Evolutionary conservation across 2,797 vertebrate genomes (phyloP).

Genomic region (Mareca strepera): DNA sequence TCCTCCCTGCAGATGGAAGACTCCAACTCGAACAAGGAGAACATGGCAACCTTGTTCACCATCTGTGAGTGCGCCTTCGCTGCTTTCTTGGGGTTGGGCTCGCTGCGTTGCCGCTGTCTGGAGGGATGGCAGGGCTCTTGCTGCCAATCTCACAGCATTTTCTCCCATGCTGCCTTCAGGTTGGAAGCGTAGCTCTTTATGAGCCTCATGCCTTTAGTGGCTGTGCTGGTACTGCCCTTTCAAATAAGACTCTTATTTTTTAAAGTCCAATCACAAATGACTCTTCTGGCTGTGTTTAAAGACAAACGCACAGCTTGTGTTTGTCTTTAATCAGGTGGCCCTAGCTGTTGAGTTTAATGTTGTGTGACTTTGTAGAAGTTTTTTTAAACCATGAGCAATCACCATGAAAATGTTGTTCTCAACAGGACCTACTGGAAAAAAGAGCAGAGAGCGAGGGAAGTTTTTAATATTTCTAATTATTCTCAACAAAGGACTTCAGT

Average conservation of each 20-base stretch:
- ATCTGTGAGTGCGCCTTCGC: constrained; percentile 87
- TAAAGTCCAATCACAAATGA: background rate
- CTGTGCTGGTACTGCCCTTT: background rate
- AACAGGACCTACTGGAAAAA: background rate
- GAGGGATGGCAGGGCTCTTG: background rate
- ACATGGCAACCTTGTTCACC: constrained; percentile 91
- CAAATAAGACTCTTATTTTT: background rate
- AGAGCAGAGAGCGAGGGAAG: background rate
- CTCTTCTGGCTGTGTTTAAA: background rate
- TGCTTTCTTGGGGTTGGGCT: background rate
- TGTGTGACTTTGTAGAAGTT: background rate
- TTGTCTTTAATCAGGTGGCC: background rate
- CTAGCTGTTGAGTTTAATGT: background rate
- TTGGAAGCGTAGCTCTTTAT: background rate
- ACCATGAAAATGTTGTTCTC: background rate
- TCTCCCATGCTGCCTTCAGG: background rate
- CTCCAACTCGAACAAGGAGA: constrained; percentile 95
- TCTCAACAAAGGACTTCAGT: background rate
- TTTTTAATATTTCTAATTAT: background rate
- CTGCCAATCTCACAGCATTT: background rate
- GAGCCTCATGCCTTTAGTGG: background rate
- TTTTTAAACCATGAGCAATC: background rate
- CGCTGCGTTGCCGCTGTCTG: background rate
- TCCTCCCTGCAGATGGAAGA: constrained; percentile 93
- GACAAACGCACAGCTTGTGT: too few species aligned